phyloP scores from a whole-genome alignment of 2,113 vertebrate species.

The Pterocles gutturalis region DNA sequence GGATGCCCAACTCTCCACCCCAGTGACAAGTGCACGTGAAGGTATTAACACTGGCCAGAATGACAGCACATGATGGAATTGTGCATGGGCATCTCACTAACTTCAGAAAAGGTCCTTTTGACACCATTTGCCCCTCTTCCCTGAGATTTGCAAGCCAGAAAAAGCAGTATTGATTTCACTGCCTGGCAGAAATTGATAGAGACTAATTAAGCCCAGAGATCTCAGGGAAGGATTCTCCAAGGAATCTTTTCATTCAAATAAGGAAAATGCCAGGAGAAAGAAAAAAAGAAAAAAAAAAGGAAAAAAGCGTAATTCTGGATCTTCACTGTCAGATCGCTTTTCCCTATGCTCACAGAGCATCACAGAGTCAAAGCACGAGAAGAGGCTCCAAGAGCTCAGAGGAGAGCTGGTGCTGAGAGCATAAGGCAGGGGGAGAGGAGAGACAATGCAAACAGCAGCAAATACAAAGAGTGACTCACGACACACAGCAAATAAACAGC shows the following conservation, averaged over 20 bases:
- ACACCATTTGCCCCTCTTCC: background rate
- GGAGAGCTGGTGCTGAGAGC: background rate
- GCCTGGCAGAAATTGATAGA: background rate
- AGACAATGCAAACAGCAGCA: background rate
- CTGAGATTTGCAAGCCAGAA: background rate
- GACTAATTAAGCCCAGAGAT: background rate
- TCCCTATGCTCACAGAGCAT: background rate
- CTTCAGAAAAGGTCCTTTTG: background rate
- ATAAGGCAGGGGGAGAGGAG: background rate
- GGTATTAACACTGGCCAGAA: background rate
- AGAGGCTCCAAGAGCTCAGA: background rate
- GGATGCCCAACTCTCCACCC: background rate
- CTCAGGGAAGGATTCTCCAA: background rate
- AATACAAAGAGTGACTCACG: constrained; percentile 23
- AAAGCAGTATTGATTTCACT: background rate
- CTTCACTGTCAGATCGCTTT: background rate
- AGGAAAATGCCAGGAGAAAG: background rate
- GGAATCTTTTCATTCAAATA: background rate
- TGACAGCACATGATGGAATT: background rate
- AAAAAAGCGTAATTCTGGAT: background rate
- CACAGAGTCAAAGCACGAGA: background rate
- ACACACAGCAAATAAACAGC: background rate
- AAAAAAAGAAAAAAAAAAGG: background rate
- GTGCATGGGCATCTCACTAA: background rate
- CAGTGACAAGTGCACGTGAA: background rate